A percentile compares a stretch with the other conserved stretches of the same genome.
Evolutionary conservation across 2,113 vertebrate genomes (phyloP).

Genomic region (Silurus meridionalis): DNA sequence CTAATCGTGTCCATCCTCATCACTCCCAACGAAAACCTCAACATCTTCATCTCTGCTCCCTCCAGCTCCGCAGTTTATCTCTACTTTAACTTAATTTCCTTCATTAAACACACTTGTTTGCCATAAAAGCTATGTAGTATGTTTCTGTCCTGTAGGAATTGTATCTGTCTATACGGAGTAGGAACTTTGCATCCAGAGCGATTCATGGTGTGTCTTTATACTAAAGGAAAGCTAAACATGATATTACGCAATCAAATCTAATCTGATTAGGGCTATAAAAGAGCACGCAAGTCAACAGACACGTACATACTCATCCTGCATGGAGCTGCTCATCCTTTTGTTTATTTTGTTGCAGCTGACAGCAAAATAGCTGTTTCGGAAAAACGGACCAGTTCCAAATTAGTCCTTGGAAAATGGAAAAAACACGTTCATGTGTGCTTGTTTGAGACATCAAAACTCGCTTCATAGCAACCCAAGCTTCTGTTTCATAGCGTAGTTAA

Average conservation of each 20-base stretch:
- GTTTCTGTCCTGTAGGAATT: no score
- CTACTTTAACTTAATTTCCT: not conserved
- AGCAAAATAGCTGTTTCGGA: slow-evolving; percentile 1
- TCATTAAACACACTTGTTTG: not conserved
- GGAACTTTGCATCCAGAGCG: not conserved
- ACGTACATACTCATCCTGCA: not conserved
- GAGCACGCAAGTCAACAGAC: not conserved
- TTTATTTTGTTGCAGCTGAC: slow-evolving; percentile 12
- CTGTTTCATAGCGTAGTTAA: not conserved
- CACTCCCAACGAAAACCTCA: no score
- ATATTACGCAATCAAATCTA: not conserved
- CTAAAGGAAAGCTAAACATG: not conserved
- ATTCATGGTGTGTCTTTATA: not conserved
- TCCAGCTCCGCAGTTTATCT: not conserved
- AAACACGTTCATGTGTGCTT: not conserved
- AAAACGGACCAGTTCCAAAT: not conserved
- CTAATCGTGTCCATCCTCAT: no score
- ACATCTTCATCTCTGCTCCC: no score
- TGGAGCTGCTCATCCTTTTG: not conserved
- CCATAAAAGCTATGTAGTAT: not conserved
- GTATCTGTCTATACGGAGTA: not conserved
- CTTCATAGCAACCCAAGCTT: not conserved
- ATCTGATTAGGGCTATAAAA: not conserved
- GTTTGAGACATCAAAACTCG: not conserved
- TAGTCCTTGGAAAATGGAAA: not conserved